phyloP scores from a whole-genome alignment of 2,888 invertebrate genomes.

The Rhingia rostrata region DNA sequence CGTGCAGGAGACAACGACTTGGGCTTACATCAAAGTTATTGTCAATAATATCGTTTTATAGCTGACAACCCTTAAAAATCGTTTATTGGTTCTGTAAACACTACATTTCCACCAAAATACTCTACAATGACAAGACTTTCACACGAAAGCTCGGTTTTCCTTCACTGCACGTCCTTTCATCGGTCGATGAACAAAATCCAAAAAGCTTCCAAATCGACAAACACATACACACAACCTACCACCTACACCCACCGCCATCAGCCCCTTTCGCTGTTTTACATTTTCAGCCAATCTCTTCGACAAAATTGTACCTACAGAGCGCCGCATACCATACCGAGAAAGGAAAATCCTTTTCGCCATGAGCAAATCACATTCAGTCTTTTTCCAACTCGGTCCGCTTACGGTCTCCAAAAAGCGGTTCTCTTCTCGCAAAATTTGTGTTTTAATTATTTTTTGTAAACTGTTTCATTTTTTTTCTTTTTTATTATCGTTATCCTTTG shows the following conservation, averaged over 20 bases:
- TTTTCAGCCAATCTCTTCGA: conserved; percentile 64
- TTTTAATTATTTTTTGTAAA: conserved; percentile 45
- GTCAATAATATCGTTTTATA: too few species aligned
- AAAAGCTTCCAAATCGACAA: conserved; percentile 40
- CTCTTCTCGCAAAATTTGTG: conserved; percentile 45
- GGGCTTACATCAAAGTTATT: too few species aligned
- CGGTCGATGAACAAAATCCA: conserved; percentile 7
- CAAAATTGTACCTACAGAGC: conserved; percentile 21
- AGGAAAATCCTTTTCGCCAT: conserved; percentile 59
- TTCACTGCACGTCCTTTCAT: not conserved
- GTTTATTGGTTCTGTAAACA: too few species aligned
- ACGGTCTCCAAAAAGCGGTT: conserved; percentile 42
- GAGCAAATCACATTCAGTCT: conserved; percentile 69
- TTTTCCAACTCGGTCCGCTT: conserved; percentile 66
- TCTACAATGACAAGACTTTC: conserved; percentile 19
- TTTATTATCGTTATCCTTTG: conserved; percentile 3
- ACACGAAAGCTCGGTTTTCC: not conserved
- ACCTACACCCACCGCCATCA: conserved; percentile 33
- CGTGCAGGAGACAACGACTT: too few species aligned
- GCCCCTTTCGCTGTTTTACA: conserved; percentile 20
- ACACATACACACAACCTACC: conserved; percentile 6
- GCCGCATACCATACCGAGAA: conserved; percentile 10
- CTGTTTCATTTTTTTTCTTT: conserved; percentile 14
- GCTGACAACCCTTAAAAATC: too few species aligned
- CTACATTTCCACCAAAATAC: too few species aligned